Base-by-base conservation (phyloP, 2,888 invertebrate species). In the Lasioglossum oenotherae region DNA sequence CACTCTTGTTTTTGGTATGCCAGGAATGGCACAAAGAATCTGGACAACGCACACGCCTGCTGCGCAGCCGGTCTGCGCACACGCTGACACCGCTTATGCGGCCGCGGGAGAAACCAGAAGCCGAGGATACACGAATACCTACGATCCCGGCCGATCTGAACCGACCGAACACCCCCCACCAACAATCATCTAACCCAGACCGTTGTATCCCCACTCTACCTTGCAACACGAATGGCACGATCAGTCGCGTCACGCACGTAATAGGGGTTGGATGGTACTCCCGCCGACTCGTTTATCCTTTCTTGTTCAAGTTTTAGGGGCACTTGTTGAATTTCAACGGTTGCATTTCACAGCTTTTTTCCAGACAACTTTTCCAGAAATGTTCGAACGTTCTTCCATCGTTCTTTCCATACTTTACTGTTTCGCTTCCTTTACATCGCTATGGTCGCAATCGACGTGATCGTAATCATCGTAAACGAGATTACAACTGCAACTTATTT, bases 21-120 rank as follows among this genome's bases (percentile, higher is more conserved):
- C 97, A 98, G 97, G 98, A 98, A 98, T 98, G 98, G 97, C 98
- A 98, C 98, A 98, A 98, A 98, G 98, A 98, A 98, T 98, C 98
- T 97, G 97, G 98, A 98, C 98, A 98, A 98, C 98, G 98, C 98
- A 97, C 96, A 97, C 97, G 96, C 96, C 97, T 96, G 97, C 96
- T 96, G 97, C 97, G 97, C 97, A 97, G 96, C 96, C 96, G 94
- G 96, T 96, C 96, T 97, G 97, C 97, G 97, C 97, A 97, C 96
- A 96, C 97, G 97, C 97, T 97, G 97, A 97, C 97, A 96, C 95
- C 97, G 96, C 91, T 91, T 90, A 88, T 96, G 96, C 96, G 94
- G 94, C 93, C 94, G 94, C 94, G 95, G 95, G 95, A 95, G 95
- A 96, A 96, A 95, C 96, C 95, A 95, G 96, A 95, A 92, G 82